Evolutionary conservation across 2,888 invertebrate species (phyloP), one percentile per base, ranked within the genome.

Genomic region (Synergus japonicus): DNA sequence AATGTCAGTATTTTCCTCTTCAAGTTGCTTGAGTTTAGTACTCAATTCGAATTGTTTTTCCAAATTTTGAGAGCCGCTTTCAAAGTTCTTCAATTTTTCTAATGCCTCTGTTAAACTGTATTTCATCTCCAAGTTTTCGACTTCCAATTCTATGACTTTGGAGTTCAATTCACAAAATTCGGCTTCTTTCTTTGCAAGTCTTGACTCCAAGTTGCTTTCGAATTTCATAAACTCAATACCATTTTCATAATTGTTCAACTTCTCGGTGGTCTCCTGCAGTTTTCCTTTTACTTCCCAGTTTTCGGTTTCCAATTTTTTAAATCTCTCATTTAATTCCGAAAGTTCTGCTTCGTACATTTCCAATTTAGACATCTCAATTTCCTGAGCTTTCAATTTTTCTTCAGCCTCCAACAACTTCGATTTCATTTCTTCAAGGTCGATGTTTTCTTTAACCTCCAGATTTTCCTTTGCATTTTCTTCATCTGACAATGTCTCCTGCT

Each of bases 301-400:
- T 65, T 83, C 78, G 46, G 54, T 44, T 43, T 76, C 58, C 22
- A 77, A 79, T 43, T 65, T 37, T 41, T 80, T 49, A 41, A 78
- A 79, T 13, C 78, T 78, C 13, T 9, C 13, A 15, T 65, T 49
- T 15, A 77, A 49, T 43, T 49, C 22, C 37, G 78, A 66, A n/a
- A 65, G 58, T 78, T 79, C 76, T 29, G 43, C 43, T 65, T 79
- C 86, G 12, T 83, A 76, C 1, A 46, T 15, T 60, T 78, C 76
- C 8, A 78, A 46, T 58, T 80, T 43, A 15, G 12, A 22, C n/a
- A 65, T 13, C 44, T 82, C 76, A 63, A 64, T 60, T 44, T 77
- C 58, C 10, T 77, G 79, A 10, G 54, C 44, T 44, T 81, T 49
- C 41, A 69, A 80, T n/a, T 81, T 79, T 10, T 15, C 15, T n/a